Conservation (phyloP, 1,140 invertebrate genomes). For the Eumaeus atala region DNA sequence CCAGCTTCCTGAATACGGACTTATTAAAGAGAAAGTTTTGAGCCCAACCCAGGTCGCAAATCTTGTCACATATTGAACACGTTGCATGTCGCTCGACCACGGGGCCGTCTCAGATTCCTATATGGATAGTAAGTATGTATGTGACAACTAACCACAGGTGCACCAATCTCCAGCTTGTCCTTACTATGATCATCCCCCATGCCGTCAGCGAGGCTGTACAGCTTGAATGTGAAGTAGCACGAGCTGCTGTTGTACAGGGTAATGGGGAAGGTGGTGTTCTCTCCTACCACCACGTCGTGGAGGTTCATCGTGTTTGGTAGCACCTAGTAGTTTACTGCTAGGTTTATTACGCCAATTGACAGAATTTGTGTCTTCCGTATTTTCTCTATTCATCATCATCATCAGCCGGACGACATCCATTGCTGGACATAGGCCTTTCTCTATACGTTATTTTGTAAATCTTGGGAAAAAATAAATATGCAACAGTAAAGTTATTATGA, state of each 20-base stretch:
- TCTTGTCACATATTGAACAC: no score
- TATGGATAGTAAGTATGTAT: neutral
- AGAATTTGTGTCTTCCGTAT: no score
- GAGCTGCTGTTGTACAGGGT: conserved; percentile 57
- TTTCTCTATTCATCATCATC: neutral
- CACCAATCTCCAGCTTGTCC: conserved; percentile 53
- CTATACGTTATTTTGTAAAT: no score
- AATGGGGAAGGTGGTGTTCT: conserved; percentile 33
- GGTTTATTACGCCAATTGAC: neutral
- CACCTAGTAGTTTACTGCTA: conserved; percentile 39
- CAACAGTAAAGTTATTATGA: no score
- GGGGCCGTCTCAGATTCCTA: no score
- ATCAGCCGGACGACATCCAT: no score
- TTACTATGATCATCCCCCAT: conserved; percentile 51
- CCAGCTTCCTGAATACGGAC: no score
- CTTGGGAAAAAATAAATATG: no score
- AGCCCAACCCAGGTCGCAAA: no score
- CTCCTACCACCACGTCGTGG: conserved; percentile 51
- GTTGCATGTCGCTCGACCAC: no score
- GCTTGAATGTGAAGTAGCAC: conserved; percentile 53
- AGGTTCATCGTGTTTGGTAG: conserved; percentile 49
- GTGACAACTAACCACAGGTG: conserved; percentile 40
- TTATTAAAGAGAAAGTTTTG: no score
- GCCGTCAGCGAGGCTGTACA: conserved; percentile 46
- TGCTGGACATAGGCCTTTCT: no score